Base-by-base conservation (phyloP, 2,797 vertebrate species). In the Nannoperca obscura region DNA sequence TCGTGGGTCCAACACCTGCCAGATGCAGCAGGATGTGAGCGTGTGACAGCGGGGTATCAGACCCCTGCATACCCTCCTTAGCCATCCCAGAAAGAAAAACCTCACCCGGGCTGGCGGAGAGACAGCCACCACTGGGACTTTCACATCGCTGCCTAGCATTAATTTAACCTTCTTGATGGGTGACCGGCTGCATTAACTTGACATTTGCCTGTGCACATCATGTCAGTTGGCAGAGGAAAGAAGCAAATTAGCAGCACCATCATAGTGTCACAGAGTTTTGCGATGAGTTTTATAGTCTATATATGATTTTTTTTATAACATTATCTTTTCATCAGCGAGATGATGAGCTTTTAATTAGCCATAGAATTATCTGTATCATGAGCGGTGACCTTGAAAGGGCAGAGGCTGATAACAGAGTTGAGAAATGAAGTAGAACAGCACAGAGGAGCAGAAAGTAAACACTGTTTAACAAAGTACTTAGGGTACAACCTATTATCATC, bases 321-420 rank as follows among this genome's bases (percentile, higher is more conserved):
- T 88, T 87, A 88, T 90, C 81, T 72, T 83, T 88, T 86, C 83
- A 87, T 88, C 72, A 68, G 34, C 0, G 38, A 64, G 75, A 82
- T 87, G 84, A 91, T 88, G 80, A 71, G 79, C 89, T 93, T 91
- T 92, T 92, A 91, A 93, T 92, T 91, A 87, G 85, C 69, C 62
- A 38, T 66, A 71, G 80, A 83, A 81, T 85, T 80, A 91, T 89
- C 84, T 77, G 74, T 69, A 80, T 83, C 73, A 44, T 49, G 62
- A 83, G 74, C 38, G 0, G 24, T 88, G 89, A 90, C 89, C 91
- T 92, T 93, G 86, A 81, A 72, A 83, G 82, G 81, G 76, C 74
- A 84, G 70, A 70, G 70, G 69, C 73, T 83, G 86, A 87, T 79
- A 72, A 80, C 54, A 36, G 76, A 57, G 68, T 38, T 74, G 79